Evolutionary conservation across 2,113 vertebrate species (phyloP).

Genomic region (Shinisaurus crocodilurus): DNA sequence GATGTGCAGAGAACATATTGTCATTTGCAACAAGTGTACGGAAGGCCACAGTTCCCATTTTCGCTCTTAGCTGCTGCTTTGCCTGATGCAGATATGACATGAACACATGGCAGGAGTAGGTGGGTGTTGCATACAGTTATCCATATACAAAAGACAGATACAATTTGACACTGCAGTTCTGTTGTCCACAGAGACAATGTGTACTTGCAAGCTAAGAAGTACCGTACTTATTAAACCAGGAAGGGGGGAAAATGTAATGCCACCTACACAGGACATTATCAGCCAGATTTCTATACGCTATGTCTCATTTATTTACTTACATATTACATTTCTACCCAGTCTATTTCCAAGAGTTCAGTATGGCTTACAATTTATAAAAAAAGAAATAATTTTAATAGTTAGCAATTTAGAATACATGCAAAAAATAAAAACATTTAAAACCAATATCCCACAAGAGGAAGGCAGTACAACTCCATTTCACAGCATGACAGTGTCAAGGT

Average conservation of each 20-base stretch:
- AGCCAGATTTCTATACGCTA: constrained; percentile 7
- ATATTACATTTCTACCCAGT: not conserved
- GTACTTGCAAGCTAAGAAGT: constrained; percentile 26
- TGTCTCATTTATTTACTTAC: constrained; percentile 25
- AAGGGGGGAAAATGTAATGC: constrained; percentile 30
- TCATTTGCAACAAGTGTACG: constrained; percentile 7
- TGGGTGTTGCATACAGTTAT: not conserved
- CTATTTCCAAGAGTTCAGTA: not conserved
- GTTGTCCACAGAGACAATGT: not conserved
- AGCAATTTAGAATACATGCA: not conserved
- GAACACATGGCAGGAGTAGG: constrained; percentile 21
- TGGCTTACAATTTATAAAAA: not conserved
- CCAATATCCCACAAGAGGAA: not conserved
- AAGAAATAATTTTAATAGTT: not conserved
- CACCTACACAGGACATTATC: not conserved
- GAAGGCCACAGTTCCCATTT: not conserved
- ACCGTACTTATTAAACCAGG: constrained; percentile 27
- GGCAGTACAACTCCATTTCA: not conserved
- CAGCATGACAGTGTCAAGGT: not conserved
- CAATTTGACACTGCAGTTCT: constrained; percentile 13
- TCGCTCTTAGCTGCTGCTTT: not conserved
- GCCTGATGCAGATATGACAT: not conserved
- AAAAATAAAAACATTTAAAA: not conserved
- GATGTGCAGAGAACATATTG: constrained; percentile 28
- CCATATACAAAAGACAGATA: constrained; percentile 27